Evolutionary conservation across 2,797 vertebrate species (phyloP).

Genomic region (Aulostomus chinensis): DNA sequence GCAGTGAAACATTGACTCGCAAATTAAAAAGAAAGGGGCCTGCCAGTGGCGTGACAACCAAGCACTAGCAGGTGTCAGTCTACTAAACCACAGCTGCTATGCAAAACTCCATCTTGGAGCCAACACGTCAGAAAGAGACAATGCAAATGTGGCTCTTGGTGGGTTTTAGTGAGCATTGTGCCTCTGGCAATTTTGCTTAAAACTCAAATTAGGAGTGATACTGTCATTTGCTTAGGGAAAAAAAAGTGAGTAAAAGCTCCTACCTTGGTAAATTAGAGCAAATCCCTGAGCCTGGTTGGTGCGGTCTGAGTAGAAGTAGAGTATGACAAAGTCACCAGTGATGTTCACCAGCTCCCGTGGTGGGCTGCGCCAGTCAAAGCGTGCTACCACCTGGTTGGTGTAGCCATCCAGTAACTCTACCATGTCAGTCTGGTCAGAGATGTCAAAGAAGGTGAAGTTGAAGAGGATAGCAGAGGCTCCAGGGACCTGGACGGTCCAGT

Average conservation of each 20-base stretch:
- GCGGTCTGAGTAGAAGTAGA: conserved; percentile 96
- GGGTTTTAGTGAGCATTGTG: background rate
- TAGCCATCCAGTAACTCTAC: conserved; percentile 93
- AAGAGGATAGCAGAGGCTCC: conserved; percentile 88
- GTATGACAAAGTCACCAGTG: conserved; percentile 90
- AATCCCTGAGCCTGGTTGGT: conserved; percentile 95
- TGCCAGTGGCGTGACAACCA: no score
- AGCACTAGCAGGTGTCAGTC: background rate
- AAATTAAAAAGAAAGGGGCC: no score
- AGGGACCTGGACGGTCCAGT: conserved; percentile 94
- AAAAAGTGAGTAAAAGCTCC: background rate
- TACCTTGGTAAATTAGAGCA: conserved; percentile 92
- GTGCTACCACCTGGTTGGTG: conserved; percentile 87
- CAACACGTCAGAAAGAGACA: conserved; percentile 6
- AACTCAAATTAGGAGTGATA: background rate
- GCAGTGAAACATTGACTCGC: conserved; percentile 57
- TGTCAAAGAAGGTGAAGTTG: conserved; percentile 94
- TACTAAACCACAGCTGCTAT: conserved; percentile 11
- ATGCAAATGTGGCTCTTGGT: conserved; percentile 36
- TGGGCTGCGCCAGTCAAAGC: conserved; percentile 87
- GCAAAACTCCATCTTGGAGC: conserved; percentile 39
- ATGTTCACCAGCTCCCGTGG: conserved; percentile 87
- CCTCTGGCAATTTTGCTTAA: background rate
- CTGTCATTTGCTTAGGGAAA: background rate
- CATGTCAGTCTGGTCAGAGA: conserved; percentile 94